Evolutionary conservation across 1,140 invertebrate species (phyloP).

Genomic region (Rhagoletis pomonella): DNA sequence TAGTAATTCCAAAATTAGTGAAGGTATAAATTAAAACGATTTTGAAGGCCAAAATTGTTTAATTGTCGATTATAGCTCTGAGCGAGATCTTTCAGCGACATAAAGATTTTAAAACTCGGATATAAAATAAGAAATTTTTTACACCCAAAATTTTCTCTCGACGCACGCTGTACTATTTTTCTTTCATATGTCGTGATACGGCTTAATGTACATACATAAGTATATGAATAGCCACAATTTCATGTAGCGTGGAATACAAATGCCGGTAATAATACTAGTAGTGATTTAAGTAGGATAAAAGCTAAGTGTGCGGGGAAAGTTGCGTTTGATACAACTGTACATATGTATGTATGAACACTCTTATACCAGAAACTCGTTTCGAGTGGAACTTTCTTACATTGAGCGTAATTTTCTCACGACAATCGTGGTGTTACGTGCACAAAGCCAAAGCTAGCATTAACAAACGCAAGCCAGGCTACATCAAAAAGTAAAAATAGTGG

Average conservation of each 20-base stretch:
- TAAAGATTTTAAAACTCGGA: no score
- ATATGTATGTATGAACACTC: no score
- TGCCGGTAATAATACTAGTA: neutral
- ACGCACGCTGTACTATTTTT: no score
- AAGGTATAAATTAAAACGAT: no score
- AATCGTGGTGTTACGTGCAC: neutral
- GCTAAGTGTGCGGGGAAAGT: neutral
- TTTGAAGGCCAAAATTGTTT: no score
- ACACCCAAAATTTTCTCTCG: no score
- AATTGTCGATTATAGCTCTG: no score
- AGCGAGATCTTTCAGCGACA: no score
- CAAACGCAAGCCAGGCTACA: neutral
- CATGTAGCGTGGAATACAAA: neutral
- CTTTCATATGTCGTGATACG: no score
- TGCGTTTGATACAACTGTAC: neutral
- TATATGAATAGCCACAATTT: neutral
- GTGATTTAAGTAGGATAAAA: neutral
- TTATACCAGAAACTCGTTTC: slow-evolving; percentile 16
- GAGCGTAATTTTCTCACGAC: neutral
- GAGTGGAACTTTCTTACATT: slow-evolving; percentile 8
- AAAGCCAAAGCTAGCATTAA: neutral
- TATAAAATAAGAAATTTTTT: no score
- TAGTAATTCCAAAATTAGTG: no score
- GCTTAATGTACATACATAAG: no score
- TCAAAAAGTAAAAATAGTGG: neutral